phyloP scores from a whole-genome alignment of 2,888 invertebrate genomes.

The Helleia helle region DNA sequence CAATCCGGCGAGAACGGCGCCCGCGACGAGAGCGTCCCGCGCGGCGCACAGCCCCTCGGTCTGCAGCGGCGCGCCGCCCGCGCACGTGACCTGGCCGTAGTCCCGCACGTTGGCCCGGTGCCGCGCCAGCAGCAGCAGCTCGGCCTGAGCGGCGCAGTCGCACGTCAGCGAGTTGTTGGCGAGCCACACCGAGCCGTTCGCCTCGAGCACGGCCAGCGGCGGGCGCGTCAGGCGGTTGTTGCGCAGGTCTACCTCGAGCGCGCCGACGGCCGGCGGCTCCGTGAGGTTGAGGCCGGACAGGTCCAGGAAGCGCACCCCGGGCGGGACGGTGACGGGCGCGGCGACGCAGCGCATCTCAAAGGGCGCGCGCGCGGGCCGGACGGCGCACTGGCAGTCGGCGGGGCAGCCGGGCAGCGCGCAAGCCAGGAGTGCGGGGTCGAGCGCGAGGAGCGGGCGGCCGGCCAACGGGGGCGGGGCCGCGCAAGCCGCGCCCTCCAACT shows the following conservation, averaged over 20 bases:
- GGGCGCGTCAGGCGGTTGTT: slow-evolving; percentile 17
- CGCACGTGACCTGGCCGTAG: slow-evolving; percentile 18
- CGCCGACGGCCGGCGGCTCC: slow-evolving; percentile 8
- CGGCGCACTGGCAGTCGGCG: not conserved
- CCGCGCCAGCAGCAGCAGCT: slow-evolving; percentile 13
- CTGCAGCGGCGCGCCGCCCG: slow-evolving; percentile 12
- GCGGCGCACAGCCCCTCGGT: slow-evolving; percentile 25
- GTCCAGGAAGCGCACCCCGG: slow-evolving; percentile 6
- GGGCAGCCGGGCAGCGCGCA: too few species aligned
- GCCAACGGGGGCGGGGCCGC: slow-evolving; percentile 9
- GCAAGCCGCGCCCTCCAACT: slow-evolving; percentile 12
- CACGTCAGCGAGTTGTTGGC: slow-evolving; percentile 26
- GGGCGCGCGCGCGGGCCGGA: not conserved
- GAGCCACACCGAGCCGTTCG: slow-evolving; percentile 17
- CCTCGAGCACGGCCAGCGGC: slow-evolving; percentile 16
- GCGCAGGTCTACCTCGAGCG: slow-evolving; percentile 20
- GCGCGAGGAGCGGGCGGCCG: not conserved
- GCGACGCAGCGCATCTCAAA: not conserved
- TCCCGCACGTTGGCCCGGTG: slow-evolving; percentile 18
- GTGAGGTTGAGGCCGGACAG: slow-evolving; percentile 20
- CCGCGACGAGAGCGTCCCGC: slow-evolving; percentile 14
- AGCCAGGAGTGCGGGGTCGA: not conserved
- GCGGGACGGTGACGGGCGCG: slow-evolving; percentile 6
- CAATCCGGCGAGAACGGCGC: slow-evolving; percentile 12
- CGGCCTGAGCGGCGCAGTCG: slow-evolving; percentile 19